Conservation (phyloP, 2,888 invertebrate genomes). For the Stenotaenia linearis region DNA sequence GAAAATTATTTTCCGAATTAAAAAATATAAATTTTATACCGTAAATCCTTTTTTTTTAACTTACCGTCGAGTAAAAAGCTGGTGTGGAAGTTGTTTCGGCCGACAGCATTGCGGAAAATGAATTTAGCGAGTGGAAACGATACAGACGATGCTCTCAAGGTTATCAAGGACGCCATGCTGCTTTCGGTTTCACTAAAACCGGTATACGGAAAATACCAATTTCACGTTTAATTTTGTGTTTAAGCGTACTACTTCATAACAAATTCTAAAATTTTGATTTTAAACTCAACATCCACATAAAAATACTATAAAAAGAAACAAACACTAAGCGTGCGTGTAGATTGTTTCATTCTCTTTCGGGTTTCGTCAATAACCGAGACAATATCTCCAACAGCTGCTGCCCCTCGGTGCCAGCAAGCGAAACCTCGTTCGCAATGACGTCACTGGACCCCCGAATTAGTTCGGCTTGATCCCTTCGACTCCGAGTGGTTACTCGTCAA, state of each 20-base stretch:
- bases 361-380: neutral
- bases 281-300: neutral
- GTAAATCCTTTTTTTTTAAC: neutral
- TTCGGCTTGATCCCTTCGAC: neutral
- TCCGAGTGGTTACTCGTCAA: no score
- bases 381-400: neutral
- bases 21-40: no score
- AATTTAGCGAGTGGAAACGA: neutral
- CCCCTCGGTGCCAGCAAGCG: no score
- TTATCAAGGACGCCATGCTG: neutral
- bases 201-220: neutral
- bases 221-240: neutral
- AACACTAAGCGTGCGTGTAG: neutral
- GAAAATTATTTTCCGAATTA: no score
- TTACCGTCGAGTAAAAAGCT: neutral
- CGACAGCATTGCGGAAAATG: neutral
- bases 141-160: neutral
- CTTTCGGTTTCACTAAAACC: neutral
- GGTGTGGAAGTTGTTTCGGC: neutral
- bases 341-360: neutral
- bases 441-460: neutral
- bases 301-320: neutral
- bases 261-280: neutral
- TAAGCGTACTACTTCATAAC: neutral
- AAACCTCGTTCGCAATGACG: neutral